phyloP scores from a whole-genome alignment of 2,113 vertebrate species.

The Varanus komodoensis region DNA sequence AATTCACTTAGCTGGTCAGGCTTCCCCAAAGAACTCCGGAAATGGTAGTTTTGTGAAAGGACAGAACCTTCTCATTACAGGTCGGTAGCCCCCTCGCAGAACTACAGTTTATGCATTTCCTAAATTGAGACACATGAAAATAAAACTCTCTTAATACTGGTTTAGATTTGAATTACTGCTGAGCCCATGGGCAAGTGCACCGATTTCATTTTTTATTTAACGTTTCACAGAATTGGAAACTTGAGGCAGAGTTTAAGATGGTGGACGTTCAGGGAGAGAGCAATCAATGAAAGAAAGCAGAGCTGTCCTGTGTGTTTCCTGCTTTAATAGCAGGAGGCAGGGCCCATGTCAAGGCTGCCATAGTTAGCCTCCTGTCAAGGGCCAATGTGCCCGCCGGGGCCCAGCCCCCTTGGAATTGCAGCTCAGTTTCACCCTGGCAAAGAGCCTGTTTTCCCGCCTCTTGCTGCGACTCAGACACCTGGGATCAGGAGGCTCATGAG shows the following conservation, averaged over 20 bases:
- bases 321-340: neutral
- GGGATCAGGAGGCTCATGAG: too few species aligned
- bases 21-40: neutral
- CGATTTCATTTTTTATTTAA: too few species aligned
- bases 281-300: neutral
- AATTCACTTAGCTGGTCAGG: neutral
- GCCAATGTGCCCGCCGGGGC: too few species aligned
- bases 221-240: too few species aligned
- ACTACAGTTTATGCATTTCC: neutral
- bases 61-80: neutral
- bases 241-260: too few species aligned
- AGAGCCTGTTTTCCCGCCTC: too few species aligned
- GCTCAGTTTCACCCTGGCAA: too few species aligned
- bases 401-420: too few species aligned
- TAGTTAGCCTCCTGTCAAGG: too few species aligned
- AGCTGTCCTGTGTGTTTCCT: neutral
- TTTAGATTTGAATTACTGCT: neutral
- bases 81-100: too few species aligned
- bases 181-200: neutral
- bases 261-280: neutral
- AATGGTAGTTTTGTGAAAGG: neutral
- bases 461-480: too few species aligned
- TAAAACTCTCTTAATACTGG: neutral
- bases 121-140: neutral
- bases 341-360: too few species aligned